Percentiles rank a stretch among this genome's conserved stretches.
phyloP scores from a whole-genome alignment of 2,888 invertebrate species.

The Rugalucina vietnamica region DNA sequence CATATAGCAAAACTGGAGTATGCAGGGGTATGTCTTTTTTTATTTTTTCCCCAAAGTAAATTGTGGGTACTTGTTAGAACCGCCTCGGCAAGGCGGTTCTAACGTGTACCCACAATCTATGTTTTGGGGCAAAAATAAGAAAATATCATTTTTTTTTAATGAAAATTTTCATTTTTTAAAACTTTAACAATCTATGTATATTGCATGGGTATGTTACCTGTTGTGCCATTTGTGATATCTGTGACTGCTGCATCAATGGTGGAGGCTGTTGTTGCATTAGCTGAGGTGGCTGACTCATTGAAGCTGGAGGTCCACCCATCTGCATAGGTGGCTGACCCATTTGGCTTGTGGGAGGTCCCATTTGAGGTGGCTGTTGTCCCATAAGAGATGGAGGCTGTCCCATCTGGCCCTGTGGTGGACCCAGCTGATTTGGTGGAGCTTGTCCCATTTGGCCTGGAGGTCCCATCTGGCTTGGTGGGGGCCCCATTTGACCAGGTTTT shows the following conservation, averaged over 20 bases:
- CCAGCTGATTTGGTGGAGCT: constrained; percentile 37
- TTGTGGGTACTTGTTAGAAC: too few species aligned
- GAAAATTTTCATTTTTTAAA: too few species aligned
- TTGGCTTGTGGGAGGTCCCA: not conserved
- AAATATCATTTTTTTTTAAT: too few species aligned
- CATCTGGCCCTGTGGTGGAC: constrained; percentile 52
- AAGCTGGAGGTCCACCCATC: constrained; percentile 5
- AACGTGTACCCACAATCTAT: too few species aligned
- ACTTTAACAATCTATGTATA: too few species aligned
- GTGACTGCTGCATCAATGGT: constrained; percentile 24
- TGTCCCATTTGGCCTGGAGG: constrained; percentile 32
- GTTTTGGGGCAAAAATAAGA: too few species aligned
- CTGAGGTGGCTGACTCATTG: constrained; percentile 22
- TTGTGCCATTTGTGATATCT: constrained; percentile 22
- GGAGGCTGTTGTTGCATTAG: constrained; percentile 31
- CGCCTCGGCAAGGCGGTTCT: too few species aligned
- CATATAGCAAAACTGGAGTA: too few species aligned
- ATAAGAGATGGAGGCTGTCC: constrained; percentile 51
- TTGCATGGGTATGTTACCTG: not conserved
- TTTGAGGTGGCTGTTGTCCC: constrained; percentile 28
- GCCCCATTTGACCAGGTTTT: constrained; percentile 31
- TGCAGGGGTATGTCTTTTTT: too few species aligned
- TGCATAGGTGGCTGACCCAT: constrained; percentile 16
- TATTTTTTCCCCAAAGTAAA: too few species aligned
- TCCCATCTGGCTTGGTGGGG: constrained; percentile 34